Base-by-base conservation (phyloP, 2,888 invertebrate genomes). In the Athalia rosae region DNA sequence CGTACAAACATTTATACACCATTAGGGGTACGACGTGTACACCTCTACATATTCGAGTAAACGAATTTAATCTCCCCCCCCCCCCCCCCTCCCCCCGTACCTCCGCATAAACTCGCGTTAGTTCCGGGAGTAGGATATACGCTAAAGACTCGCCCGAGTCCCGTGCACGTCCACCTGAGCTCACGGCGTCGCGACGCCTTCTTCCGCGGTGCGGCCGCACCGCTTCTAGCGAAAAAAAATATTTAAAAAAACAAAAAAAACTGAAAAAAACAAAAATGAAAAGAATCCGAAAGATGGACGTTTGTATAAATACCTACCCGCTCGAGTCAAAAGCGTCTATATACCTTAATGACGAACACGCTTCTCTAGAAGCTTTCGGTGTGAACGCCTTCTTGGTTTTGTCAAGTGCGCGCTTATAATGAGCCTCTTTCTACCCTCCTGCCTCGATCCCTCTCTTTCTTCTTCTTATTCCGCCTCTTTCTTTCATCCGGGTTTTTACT, bases 331-430 rank as follows among this genome's bases (percentile, higher is more conserved):
- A 71, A 45, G 58, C 71, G 56, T 71, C 71, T 71, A 71, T n/a
- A 53, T 53, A n/a, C 56, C 71, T 58, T 58, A 58, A 71, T 45
- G 71, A 71, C 58, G 71, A 71, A 71, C 56, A 71, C 56, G 71
- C 41, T 56, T 45, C 53, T 4, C 56, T 71, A 43, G 71, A 71
- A 45, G 61, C 61, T 62, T 62, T 62, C 62, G 74, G 74, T 74
- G 74, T 74, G 59, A 74, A 74, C 74, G 59, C 62, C 59, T 62
- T 71, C 74, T 83, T 84, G 80, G 81, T 79, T 79, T 78, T 77
- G 82, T 83, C 83, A 81, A 82, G 83, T 80, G 85, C 82, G 84
- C 80, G 83, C 82, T 85, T 86, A 84, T 87, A 87, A 87, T 85
- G 86, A 87, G 85, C 83, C 79, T 45, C 41, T 56, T 58, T 71